Base-by-base conservation (phyloP, 2,797 vertebrate species). In the Enteromius radiatus region DNA sequence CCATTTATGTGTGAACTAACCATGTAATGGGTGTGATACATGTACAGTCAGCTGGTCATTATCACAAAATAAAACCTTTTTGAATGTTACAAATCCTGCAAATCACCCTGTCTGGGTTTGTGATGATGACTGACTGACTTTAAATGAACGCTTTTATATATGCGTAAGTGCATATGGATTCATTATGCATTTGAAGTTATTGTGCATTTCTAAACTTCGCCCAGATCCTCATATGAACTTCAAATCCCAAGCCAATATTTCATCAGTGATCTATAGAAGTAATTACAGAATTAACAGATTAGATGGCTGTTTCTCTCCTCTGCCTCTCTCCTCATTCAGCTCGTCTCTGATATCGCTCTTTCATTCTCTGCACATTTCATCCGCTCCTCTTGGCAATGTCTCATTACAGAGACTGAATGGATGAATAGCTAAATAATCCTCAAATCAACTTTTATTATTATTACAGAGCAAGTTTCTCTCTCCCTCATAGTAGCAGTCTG, bases 281-380 rank as follows among this genome's bases (percentile, higher is more conserved):
- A 88, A 85, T 87, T 85, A 84, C 52, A 76, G 41, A 75, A 81
- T 86, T 82, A 68, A 84, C 78, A 68, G 63, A 85, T 77, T 83
- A 79, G 78, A 75, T 64, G 70, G 5, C 31, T 21, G n/a, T 52
- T 74, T 74, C 41, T 31, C 81, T 76, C 2, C 64, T 64, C 64
- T 28, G 15, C 43, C 52, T 65, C 31, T 67, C 11, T 33, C 38
- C 61, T 56, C 8, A 75, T 82, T 75, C 31, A 65, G 26, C 33
- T 41, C 11, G 1, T 54, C 33, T 64, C 56, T 23, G 63, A 77
- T 47, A 23, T 47, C 52, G 17, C 26, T 33, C 38, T 47, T 74
- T 54, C 9, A 43, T 49, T 79, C 67, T 38, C 38, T 33, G 26
- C 61, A 68, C 45, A 15, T 75, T 64, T 77, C 26, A 80, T 61